Conservation (phyloP, 1,140 invertebrate species). For the Laupala kohalensis region DNA sequence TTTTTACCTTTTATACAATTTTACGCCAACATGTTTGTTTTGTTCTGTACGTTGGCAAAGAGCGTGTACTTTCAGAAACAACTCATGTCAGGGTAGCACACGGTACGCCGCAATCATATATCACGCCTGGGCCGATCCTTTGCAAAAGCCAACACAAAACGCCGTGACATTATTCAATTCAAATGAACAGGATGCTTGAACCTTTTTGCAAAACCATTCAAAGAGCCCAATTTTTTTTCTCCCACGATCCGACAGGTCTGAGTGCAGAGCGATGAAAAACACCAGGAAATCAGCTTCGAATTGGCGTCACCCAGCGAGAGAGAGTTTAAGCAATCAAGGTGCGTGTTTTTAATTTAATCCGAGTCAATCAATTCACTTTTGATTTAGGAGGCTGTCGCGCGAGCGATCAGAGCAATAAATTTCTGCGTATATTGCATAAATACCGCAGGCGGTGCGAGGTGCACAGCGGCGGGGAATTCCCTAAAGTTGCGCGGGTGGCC, state of each 20-base stretch:
- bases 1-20: too few relatives aligned
- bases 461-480: too few relatives aligned
- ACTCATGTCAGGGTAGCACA: too few relatives aligned
- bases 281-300: neutral
- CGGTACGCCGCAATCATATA: neutral
- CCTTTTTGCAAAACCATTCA: neutral
- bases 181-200: neutral
- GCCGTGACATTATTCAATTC: neutral
- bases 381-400: neutral
- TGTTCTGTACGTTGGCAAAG: too few relatives aligned
- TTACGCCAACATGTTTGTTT: too few relatives aligned
- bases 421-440: neutral
- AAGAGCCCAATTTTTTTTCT: neutral
- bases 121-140: neutral
- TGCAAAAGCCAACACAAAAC: neutral
- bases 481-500: neutral
- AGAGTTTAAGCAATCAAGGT: neutral
- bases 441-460: neutral
- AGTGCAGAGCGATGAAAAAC: neutral
- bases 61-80: too few relatives aligned
- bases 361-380: neutral
- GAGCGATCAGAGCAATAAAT: neutral
- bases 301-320: neutral
- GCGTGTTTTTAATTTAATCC: neutral
- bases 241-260: too few relatives aligned